Conservation (phyloP, 2,797 vertebrate species). For the Vipera latastei region DNA sequence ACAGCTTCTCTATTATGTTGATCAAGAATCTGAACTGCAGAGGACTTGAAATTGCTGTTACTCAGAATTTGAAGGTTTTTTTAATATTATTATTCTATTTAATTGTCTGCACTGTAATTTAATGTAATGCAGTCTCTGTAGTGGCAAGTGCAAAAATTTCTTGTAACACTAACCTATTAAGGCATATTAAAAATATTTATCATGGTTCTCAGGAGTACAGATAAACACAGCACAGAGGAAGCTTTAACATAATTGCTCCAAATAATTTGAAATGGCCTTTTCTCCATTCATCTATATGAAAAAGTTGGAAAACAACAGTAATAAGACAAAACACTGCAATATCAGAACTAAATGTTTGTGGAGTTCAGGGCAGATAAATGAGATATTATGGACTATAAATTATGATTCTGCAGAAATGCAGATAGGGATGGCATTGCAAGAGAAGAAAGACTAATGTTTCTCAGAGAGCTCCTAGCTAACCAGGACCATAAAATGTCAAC, state of each 20-base stretch:
- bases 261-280: conserved; percentile 63
- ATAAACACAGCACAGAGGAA: conserved; percentile 59
- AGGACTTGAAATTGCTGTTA: conserved; percentile 55
- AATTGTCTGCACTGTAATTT: conserved; percentile 70
- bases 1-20: conserved; percentile 52
- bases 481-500: conserved; percentile 19
- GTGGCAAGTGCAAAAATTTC: conserved; percentile 61
- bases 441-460: neutral
- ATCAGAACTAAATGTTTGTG: conserved; percentile 44
- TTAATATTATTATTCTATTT: conserved; percentile 67
- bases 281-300: conserved; percentile 54
- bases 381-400: conserved; percentile 37
- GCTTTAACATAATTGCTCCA: conserved; percentile 60
- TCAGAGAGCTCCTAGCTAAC: neutral
- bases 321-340: conserved; percentile 44
- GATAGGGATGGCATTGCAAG: neutral
- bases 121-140: conserved; percentile 67
- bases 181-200: conserved; percentile 78
- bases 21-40: conserved; percentile 60
- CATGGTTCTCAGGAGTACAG: conserved; percentile 62
- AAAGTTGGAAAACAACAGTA: conserved; percentile 43
- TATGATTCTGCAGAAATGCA: conserved; percentile 7
- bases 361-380: conserved; percentile 22
- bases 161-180: conserved; percentile 69
- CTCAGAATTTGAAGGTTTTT: conserved; percentile 53